Evolutionary conservation across 1,140 invertebrate genomes (phyloP).

Genomic region (Drosophila arawakana): DNA sequence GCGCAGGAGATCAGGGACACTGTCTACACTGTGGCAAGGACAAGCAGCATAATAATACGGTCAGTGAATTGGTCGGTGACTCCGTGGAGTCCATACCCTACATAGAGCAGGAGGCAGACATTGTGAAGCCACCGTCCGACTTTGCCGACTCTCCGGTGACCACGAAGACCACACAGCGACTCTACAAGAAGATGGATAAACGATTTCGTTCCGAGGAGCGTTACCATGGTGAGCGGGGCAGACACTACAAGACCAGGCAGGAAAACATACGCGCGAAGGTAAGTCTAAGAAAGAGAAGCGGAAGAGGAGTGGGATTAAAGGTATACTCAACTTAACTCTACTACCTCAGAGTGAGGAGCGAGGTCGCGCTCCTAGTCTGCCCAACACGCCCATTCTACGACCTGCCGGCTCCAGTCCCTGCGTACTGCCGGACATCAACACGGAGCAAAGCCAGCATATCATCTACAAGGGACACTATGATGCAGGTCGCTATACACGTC

Average conservation of each 20-base stretch:
- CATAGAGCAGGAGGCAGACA: constrained; percentile 86
- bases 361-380: constrained; percentile 88
- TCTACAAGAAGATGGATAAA: constrained; percentile 93
- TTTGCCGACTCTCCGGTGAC: constrained; percentile 93
- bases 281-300: constrained; percentile 1
- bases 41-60: constrained; percentile 60
- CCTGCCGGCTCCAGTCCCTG: constrained; percentile 88
- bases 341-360: constrained; percentile 89
- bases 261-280: constrained; percentile 90
- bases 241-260: constrained; percentile 88
- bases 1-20: constrained; percentile 84
- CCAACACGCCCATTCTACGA: constrained; percentile 88
- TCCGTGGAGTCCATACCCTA: constrained; percentile 80
- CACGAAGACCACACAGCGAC: constrained; percentile 85
- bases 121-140: constrained; percentile 93
- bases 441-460: constrained; percentile 88
- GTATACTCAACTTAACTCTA: too few species aligned
- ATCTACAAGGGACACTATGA: constrained; percentile 90
- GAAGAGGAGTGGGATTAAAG: neutral
- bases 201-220: constrained; percentile 93
- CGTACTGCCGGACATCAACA: constrained; percentile 87
- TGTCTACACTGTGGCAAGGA: constrained; percentile 93
- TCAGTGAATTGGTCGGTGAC: constrained; percentile 85
- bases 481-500: constrained; percentile 90
- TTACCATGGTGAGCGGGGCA: constrained; percentile 86